Evolutionary conservation across 2,797 vertebrate genomes (phyloP).

Genomic region (Cossypha heuglini): DNA sequence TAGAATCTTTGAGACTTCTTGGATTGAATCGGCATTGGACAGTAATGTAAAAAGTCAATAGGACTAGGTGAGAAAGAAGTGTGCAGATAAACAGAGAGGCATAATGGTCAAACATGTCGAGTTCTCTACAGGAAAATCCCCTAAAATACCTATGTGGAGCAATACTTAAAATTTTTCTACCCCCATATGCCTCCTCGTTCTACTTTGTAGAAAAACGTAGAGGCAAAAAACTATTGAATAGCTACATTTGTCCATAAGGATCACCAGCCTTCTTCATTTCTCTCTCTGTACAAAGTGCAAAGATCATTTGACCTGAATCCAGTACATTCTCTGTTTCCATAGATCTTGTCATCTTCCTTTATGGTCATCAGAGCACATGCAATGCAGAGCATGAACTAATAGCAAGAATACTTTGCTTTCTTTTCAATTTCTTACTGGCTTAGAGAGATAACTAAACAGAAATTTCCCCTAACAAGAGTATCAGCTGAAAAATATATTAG

Average conservation of each 20-base stretch:
- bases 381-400: not conserved
- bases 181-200: not conserved
- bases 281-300: not conserved
- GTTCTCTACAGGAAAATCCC: not conserved
- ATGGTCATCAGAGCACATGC: not conserved
- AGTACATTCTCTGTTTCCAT: fast-evolving
- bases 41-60: not conserved
- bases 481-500: not conserved
- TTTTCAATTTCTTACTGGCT: not conserved
- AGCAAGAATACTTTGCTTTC: not conserved
- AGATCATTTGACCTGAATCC: not conserved
- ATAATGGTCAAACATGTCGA: not conserved
- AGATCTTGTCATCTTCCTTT: not conserved
- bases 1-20: not conserved
- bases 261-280: not conserved
- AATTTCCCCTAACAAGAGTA: not conserved
- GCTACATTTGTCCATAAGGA: not conserved
- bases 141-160: not conserved
- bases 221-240: not conserved
- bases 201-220: not conserved
- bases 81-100: not conserved
- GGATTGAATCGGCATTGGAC: not conserved
- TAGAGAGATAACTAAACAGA: not conserved
- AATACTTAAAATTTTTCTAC: not conserved
- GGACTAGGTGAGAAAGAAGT: not conserved